Base-by-base conservation (phyloP, 2,888 invertebrate species). In the Catocala nupta region DNA sequence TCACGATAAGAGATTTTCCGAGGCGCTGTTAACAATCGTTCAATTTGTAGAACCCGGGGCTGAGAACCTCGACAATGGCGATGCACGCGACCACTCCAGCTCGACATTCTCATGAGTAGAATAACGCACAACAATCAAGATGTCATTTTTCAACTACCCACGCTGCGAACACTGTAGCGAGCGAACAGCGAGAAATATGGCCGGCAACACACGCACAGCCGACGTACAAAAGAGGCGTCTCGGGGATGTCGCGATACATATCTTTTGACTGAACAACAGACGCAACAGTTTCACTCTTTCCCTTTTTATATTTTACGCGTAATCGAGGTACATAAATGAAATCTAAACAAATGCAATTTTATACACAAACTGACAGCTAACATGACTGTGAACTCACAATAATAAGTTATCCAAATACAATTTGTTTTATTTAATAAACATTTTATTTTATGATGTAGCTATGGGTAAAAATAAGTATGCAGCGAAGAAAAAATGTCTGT, bases 81-180 rank as follows among this genome's bases (percentile, higher is more conserved):
- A 82, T 87, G 87, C 93, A 92, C 92, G 92, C 92, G 91, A 92
- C 89, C 82, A 83, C 82, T 82, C 81, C 77, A 78, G 78, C 84
- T 81, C 87, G 83, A 91, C 90, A 91, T 92, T 92, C 92, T 91
- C 92, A 91, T 92, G 90, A 91, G 90, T 90, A 88, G 92, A 91
- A 92, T 93, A 93, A 91, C 92, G 90, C 89, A 89, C 89, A 93
- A 93, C 93, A 94, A 94, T 93, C 93, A 93, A 93, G 94, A 94
- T 94, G 93, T 94, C 93, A 94, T 94, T 93, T 94, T 93, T 94
- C 93, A 94, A 92, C 94, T 92, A 92, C 93, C 94, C 93, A 94
- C 94, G 91, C 92, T 74, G 86, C 84, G 85, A 83, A 87, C 88
- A 85, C 85, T 81, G 82, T 75, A 79, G 80, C 82, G 81, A 84